These are phyloP conservation scores for Leucozona laternaria DNA, from an alignment of 2,888 invertebrate genomes.

Conservation along the genomic window DNA sequence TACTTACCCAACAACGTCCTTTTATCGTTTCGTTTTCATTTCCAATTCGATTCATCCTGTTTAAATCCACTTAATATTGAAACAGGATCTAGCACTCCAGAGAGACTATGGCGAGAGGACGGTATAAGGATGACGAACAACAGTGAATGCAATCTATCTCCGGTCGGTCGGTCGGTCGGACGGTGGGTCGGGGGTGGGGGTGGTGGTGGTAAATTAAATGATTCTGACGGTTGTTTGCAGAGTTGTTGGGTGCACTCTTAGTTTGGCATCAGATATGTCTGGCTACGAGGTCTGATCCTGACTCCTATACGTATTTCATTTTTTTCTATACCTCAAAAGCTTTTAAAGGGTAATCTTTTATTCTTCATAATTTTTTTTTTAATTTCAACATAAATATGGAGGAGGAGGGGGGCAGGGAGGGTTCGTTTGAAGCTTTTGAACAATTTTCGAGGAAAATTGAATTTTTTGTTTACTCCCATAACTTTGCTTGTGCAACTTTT, in stretches of 20 bases:
- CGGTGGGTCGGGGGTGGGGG: no score
- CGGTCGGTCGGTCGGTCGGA: no score
- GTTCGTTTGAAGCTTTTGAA: constrained; percentile 14
- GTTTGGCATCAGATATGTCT: constrained; percentile 26
- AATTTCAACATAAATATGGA: not conserved
- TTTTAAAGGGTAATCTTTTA: constrained; percentile 22
- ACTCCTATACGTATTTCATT: not conserved
- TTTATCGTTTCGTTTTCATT: constrained; percentile 47
- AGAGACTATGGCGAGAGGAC: not conserved
- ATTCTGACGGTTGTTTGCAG: constrained; percentile 21
- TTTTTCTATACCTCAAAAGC: constrained; percentile 4
- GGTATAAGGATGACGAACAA: not conserved
- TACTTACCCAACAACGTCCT: not conserved
- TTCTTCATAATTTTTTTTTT: not conserved
- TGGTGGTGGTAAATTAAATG: not conserved
- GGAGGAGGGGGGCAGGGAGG: not conserved
- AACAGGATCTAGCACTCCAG: constrained; percentile 48
- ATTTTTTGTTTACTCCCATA: constrained; percentile 14
- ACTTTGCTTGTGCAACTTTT: constrained; percentile 8
- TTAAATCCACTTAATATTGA: constrained; percentile 50
- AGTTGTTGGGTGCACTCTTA: constrained; percentile 8
- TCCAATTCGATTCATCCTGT: constrained; percentile 56
- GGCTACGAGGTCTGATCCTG: not conserved
- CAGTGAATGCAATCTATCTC: constrained; percentile 33
- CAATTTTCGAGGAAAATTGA: constrained; percentile 12